Percentiles rank a stretch among this genome's conserved stretches.
Evolutionary conservation across 1,140 invertebrate genomes (phyloP).

Genomic region (Hyphantria cunea): DNA sequence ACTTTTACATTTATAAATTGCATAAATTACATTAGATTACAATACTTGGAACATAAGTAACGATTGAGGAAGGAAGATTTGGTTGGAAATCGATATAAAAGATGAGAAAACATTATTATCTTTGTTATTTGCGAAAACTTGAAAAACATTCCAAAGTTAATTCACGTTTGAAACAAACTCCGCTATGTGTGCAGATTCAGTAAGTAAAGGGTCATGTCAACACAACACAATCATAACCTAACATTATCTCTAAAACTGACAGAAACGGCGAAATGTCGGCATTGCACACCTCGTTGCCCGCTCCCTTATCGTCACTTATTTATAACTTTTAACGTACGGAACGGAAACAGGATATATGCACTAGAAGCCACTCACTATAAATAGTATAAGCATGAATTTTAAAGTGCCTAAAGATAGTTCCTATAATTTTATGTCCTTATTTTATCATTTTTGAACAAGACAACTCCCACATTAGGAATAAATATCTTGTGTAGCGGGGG

Average conservation of each 20-base stretch:
- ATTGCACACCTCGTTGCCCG: conserved; percentile 8
- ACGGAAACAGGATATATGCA: not conserved
- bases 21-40: no score
- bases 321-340: conserved; percentile 2
- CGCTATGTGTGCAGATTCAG: conserved; percentile 13
- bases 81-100: no score
- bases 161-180: conserved; percentile 17
- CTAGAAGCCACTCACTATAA: not conserved
- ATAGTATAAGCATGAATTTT: no score
- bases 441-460: no score
- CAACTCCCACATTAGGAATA: no score
- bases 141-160: not conserved
- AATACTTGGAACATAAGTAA: no score
- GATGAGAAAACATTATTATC: no score
- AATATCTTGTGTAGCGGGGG: no score
- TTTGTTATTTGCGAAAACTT: conserved; percentile 9
- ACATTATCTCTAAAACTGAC: conserved; percentile 27
- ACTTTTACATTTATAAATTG: no score
- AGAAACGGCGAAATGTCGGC: conserved; percentile 18
- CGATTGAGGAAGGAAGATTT: no score
- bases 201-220: conserved; percentile 22
- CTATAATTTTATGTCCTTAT: no score
- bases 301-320: conserved; percentile 14
- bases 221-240: conserved; percentile 28
- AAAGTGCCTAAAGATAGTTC: no score